Conservation (phyloP, 1,140 invertebrate genomes). For the Ceratitis capitata region DNA sequence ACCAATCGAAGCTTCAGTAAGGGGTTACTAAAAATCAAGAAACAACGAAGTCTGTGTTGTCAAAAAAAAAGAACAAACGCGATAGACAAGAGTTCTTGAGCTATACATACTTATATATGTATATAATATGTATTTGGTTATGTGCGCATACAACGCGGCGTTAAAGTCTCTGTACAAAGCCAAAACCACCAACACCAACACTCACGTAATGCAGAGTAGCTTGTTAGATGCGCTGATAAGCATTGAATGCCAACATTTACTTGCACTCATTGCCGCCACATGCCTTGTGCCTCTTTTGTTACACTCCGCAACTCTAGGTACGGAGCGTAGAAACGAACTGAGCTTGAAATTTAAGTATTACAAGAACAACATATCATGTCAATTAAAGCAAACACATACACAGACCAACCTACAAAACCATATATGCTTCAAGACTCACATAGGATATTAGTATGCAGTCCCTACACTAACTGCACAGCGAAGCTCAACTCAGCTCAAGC, state of each 20-base stretch:
- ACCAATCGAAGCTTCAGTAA: background rate
- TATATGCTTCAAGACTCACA: background rate
- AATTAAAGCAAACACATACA: background rate
- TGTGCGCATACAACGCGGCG: background rate
- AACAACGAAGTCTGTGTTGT: background rate
- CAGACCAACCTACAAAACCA: background rate
- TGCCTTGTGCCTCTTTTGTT: background rate
- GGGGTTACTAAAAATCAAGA: background rate
- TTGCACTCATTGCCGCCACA: background rate
- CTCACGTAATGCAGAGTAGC: background rate
- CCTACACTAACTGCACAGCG: background rate
- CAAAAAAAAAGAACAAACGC: background rate
- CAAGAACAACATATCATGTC: background rate
- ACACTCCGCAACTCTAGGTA: background rate
- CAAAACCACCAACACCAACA: background rate
- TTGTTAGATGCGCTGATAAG: background rate
- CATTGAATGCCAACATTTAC: background rate
- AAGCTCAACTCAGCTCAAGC: background rate
- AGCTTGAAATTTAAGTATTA: background rate
- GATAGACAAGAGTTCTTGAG: background rate
- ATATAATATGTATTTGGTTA: background rate
- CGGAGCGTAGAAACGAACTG: too few relatives aligned
- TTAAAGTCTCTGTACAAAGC: too few relatives aligned
- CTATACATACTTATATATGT: background rate
- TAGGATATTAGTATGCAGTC: background rate